A percentile compares a stretch with the other conserved stretches of the same genome.
Evolutionary conservation across 2,888 invertebrate species (phyloP).

Genomic region (Margaritifera margaritifera): DNA sequence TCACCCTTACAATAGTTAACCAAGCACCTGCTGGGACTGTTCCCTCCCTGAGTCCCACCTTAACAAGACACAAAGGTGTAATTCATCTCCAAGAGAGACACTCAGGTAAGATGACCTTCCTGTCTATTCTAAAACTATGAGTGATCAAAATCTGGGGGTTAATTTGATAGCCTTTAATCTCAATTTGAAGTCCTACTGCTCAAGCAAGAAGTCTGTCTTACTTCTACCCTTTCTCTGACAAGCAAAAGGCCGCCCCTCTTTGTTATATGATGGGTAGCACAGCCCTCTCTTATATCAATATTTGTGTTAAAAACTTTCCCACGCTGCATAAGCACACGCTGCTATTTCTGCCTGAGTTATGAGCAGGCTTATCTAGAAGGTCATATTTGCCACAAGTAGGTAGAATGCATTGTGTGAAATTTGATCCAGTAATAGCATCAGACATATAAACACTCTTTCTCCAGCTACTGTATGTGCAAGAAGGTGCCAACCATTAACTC

Average conservation of each 20-base stretch:
- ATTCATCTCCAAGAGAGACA: too few relatives aligned
- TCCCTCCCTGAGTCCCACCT: too few relatives aligned
- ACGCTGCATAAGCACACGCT: constrained; percentile 29
- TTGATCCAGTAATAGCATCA: constrained; percentile 6
- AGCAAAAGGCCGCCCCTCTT: too few relatives aligned
- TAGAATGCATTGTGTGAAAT: constrained; percentile 5
- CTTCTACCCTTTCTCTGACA: constrained; percentile 27
- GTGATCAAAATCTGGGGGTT: constrained; percentile 16
- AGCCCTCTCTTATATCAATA: constrained; percentile 38
- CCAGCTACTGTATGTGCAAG: not conserved
- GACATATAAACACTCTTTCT: constrained; percentile 1
- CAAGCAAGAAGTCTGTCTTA: too few relatives aligned
- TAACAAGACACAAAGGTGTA: too few relatives aligned
- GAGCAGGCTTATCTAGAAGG: constrained; percentile 35
- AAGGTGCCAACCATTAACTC: not conserved
- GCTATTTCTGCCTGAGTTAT: constrained; percentile 44
- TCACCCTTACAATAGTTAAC: too few relatives aligned
- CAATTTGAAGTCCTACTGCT: too few relatives aligned
- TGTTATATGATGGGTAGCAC: constrained; percentile 19
- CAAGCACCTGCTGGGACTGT: too few relatives aligned
- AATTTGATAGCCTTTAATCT: constrained; percentile 22
- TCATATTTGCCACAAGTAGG: constrained; percentile 28
- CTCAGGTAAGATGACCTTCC: too few relatives aligned
- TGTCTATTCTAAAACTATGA: constrained; percentile 5
- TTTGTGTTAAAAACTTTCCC: constrained; percentile 44